Base-by-base conservation (phyloP, 2,888 invertebrate genomes). In the Drosophila yooni region DNA sequence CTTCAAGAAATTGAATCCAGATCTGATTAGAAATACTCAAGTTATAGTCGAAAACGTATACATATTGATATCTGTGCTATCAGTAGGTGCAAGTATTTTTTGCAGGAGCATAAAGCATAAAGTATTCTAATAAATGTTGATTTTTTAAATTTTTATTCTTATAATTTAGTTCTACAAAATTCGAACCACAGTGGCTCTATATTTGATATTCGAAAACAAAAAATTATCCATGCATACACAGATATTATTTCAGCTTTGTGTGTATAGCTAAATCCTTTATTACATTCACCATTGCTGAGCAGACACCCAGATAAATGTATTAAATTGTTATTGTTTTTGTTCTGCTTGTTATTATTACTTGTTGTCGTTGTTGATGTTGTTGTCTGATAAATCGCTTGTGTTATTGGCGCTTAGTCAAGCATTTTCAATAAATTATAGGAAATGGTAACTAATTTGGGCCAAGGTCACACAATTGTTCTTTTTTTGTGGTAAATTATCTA, bases 351-450 rank as follows among this genome's bases (percentile, higher is more conserved):
- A 31, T 59, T 50, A 31, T 50, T 53, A 21, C 33, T 51, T 68
- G 11, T 31, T 64, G 27, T 48, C 63, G 52, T 66, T 61, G 57
- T 72, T 53, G 40, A 38, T 65, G 38, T 40, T 40, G 33, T 34
- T 54, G 38, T 46, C 38, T 31, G 63, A 57, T 78, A 81, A 83
- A 80, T 83, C 51, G 69, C 52, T 61, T 59, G 67, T 58, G 64
- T 54, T 72, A 70, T 68, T 58, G 51, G 31, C 40, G 63, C 81
- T 81, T 69, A 83, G 71, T 73, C 83, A 61, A 83, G 79, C 81
- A 75, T 78, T 83, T 86, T 65, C 62, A 72, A 72, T 78, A 78
- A 81, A 78, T 83, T 67, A 74, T 63, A 52, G 56, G 52, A 48
- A 79, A 71, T 73, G 61, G 69, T 64, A 70, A 61, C 54, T 53